phyloP scores from a whole-genome alignment of 1,140 invertebrate genomes.

The Pogonomyrmex californicus region DNA sequence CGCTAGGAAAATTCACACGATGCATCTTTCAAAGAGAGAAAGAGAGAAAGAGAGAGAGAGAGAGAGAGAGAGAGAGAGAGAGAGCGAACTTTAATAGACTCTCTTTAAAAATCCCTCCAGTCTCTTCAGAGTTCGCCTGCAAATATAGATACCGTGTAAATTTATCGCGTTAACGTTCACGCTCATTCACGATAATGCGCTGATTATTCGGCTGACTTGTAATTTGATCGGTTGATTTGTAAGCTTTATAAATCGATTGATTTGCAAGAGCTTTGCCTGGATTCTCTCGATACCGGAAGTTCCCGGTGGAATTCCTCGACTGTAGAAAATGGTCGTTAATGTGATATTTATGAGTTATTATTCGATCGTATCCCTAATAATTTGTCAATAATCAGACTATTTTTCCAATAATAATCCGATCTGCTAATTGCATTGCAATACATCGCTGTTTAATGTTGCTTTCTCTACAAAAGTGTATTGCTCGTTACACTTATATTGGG shows the following conservation, averaged over 20 bases:
- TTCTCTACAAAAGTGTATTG: not conserved
- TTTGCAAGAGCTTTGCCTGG: too few species aligned
- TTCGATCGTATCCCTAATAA: not conserved
- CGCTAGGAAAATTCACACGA: not conserved
- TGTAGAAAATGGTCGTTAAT: not conserved
- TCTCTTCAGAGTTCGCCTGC: too few species aligned
- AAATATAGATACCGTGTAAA: slow-evolving; percentile 2
- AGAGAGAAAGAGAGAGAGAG: too few species aligned
- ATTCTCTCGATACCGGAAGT: not conserved
- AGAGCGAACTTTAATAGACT: too few species aligned
- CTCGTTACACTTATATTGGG: not conserved
- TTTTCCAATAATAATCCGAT: not conserved
- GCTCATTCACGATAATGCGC: not conserved
- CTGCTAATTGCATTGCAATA: slow-evolving; percentile 17
- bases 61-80: too few species aligned
- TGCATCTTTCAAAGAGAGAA: not conserved
- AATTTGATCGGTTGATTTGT: not conserved
- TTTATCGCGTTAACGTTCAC: not conserved
- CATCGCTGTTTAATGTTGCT: not conserved
- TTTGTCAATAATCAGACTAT: not conserved
- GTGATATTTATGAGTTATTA: not conserved
- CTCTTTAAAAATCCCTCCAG: too few species aligned
- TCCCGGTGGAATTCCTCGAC: not conserved
- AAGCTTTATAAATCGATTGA: not conserved
- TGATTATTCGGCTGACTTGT: not conserved